These are phyloP conservation scores for Anastrepha ludens DNA, from an alignment of 1,140 invertebrate species.

Conservation along the genomic window DNA sequence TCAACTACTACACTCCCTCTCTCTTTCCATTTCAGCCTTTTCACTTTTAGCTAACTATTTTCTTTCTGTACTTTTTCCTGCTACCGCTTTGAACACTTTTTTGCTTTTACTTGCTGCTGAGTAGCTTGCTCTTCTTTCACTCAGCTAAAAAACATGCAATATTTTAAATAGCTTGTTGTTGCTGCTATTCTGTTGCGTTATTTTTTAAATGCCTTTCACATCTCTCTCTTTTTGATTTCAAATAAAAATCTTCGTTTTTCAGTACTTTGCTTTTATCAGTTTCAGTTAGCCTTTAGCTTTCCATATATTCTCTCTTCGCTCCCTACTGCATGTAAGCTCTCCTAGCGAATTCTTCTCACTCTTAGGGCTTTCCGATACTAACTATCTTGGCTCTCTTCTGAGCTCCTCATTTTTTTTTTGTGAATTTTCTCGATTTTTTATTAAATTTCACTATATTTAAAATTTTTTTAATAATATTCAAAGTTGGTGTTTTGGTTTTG, in stretches of 20 bases:
- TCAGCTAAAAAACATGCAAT: neutral
- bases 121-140: too few species aligned
- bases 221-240: neutral
- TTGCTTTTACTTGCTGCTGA: neutral
- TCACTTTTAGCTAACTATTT: neutral
- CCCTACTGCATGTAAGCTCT: neutral
- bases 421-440: constrained; percentile 55
- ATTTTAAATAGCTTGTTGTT: neutral
- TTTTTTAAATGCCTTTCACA: constrained; percentile 18
- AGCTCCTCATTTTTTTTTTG: constrained; percentile 10
- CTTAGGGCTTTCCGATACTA: neutral
- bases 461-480: constrained; percentile 64
- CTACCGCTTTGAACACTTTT: neutral
- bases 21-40: neutral
- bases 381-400: neutral
- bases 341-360: neutral
- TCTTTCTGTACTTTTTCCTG: neutral
- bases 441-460: constrained; percentile 72
- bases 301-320: neutral
- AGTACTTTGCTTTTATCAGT: neutral
- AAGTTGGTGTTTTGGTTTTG: constrained; percentile 61
- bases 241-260: neutral
- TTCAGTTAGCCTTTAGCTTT: neutral
- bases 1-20: neutral
- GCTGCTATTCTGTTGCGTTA: neutral